Evolutionary conservation across 2,113 vertebrate genomes (phyloP), one percentile per base, ranked within the genome.

Genomic region (Chaetodon auriga): DNA sequence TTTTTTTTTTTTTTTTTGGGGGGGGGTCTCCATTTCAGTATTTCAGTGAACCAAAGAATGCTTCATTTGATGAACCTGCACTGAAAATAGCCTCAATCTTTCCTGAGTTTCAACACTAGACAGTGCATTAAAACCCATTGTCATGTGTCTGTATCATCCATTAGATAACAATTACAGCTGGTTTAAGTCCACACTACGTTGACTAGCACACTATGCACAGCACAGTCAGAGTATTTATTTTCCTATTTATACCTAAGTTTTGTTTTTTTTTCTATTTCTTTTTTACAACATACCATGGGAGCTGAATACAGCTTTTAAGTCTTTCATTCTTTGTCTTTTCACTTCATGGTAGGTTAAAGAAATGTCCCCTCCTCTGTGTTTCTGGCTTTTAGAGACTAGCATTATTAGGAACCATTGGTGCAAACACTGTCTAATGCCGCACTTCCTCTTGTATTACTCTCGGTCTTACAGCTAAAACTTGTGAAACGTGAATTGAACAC

Each of bases 141-240:
- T 54, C 36, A 41, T 74, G 35, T 49, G 35, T 81, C 51, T 85
- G 49, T 53, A 78, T 72, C 43, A 69, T 71, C 70, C 25, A 64
- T 43, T 82, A 73, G 60, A 78, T 45, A 68, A 79, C 6, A 30
- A 25, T 53, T 45, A 65, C 54, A 77, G 41, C 46, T 66, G 43
- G 76, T 73, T 89, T 48, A 80, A 72, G 73, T 77, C 83, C 86
- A 92, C 92, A 93, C 91, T 94, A 94, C 86, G 41, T 89, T 86
- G 46, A 75, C 65, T 57, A 70, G 79, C 74, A 71, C 87, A 86
- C 81, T 82, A 86, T 88, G 83, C 68, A 82, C 76, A 78, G 49
- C 75, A 86, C 55, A 51, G 72, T 68, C 21, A 84, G 60, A 89
- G 74, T 94, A 94, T 94, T 93, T 94, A 93, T 94, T 93, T 82